Conservation (phyloP, 1,140 invertebrate species). For the Drosophila yakuba region DNA sequence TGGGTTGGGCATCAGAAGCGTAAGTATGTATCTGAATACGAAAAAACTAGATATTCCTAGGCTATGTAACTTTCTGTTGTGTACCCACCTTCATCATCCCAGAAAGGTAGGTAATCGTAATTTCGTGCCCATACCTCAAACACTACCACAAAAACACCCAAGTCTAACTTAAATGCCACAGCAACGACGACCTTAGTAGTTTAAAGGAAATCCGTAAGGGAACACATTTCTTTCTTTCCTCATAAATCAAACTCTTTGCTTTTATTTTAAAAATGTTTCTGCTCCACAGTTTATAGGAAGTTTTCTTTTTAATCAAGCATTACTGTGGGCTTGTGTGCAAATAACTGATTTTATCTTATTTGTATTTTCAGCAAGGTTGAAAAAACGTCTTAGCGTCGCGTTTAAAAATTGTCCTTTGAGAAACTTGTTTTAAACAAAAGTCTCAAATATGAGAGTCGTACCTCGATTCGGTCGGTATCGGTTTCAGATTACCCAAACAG, state of each 20-base stretch:
- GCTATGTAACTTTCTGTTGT: conserved; percentile 29
- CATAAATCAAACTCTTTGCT: conserved; percentile 45
- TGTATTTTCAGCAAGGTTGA: conserved; percentile 84
- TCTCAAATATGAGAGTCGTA: conserved; percentile 24
- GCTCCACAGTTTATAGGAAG: conserved; percentile 44
- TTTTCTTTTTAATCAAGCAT: conserved; percentile 45
- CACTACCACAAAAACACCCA: conserved; percentile 24
- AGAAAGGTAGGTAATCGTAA: conserved; percentile 58
- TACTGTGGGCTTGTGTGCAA: conserved; percentile 13
- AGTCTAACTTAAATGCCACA: conserved; percentile 24
- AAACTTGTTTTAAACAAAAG: conserved; percentile 74
- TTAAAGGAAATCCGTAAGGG: conserved; percentile 55
- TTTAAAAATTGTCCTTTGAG: conserved; percentile 82
- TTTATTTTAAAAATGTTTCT: conserved; percentile 46
- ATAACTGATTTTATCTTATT: conserved; percentile 70
- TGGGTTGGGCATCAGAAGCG: conserved; percentile 8
- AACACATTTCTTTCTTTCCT: conserved; percentile 40
- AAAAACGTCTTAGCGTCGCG: conserved; percentile 84
- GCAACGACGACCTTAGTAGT: conserved; percentile 23
- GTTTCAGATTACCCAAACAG: conserved; percentile 60
- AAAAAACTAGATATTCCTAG: conserved; percentile 15
- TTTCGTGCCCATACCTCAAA: conserved; percentile 42
- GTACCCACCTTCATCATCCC: conserved; percentile 25
- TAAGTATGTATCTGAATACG: conserved; percentile 18
- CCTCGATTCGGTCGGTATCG: conserved; percentile 49